Evolutionary conservation across 2,888 invertebrate genomes (phyloP), one percentile per base, ranked within the genome.

Genomic region (Tortrix viridana): DNA sequence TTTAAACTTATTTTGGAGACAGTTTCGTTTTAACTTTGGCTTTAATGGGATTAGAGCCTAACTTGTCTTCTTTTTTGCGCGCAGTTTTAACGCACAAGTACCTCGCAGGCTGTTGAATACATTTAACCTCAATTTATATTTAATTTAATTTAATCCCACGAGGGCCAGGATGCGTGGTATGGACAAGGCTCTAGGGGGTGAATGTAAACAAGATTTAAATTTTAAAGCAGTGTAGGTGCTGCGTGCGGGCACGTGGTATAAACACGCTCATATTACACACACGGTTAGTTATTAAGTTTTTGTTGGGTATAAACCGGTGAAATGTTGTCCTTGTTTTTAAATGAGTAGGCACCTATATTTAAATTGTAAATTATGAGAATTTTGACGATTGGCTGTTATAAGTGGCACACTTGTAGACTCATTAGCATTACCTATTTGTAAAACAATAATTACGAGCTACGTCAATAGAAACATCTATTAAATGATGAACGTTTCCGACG

Each of bases 181-280:
- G 53, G 38, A 46, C 43, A 70, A 74, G 71, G 73, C 66, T 66
- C 76, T 73, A 73, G 78, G 75, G 84, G 83, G 78, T 84, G 87
- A 86, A 89, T 89, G 86, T 85, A 87, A 88, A 89, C 84, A 88
- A 80, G 84, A 80, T 85, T 85, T 88, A 84, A 88, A 89, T 88
- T 85, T 88, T 88, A 84, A 84, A 90, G 77, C 71, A 76, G 78
- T 43, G 50, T 58, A 26, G 55, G 56, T 47, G 52, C 19, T 55
- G 54, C 60, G 54, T 67, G 59, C n/a, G 18, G 18, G 22, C 23
- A 43, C 18, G 18, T 43, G 43, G 43, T 23, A 38, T 22, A 22
- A 22, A 48, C 49, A 26, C 44, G 46, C 32, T 23, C 38, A 44
- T 56, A 41, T 60, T 60, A 23, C 16, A 23, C 38, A 20, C 22